Base-by-base conservation (phyloP, 2,888 invertebrate species). In the Neoaliturus tenellus region DNA sequence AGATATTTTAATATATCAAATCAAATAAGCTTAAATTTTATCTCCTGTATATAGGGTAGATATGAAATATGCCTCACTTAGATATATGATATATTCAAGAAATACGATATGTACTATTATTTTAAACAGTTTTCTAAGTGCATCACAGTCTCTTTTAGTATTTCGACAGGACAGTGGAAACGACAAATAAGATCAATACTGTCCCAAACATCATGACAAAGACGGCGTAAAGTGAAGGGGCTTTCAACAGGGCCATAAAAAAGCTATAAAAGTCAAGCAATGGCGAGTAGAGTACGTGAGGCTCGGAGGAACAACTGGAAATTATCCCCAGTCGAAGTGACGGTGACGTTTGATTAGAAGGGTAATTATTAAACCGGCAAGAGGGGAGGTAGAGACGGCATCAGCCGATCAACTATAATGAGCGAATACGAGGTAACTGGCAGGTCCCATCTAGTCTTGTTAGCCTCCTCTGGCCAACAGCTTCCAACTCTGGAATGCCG, bases 191-290 rank as follows among this genome's bases (percentile, higher is more conserved):
- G 71, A 71, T 71, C 35, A 39, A 41, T 39, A 71, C 20, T 20
- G 39, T 39, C 25, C 71, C 71, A 71, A 71, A 41, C 71, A 71
- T 39, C 62, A 62, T n/a, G 78, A 78, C 78, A 51, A 78, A 78
- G 78, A 55, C 48, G 55, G 33, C 48, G 48, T 78, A 78, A 78
- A 75, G 48, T 25, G 33, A 35, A 55, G 78, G 35, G 55, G 78
- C 78, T 78, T 78, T 78, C 78, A 78, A 78, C 78, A 55, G 33
- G 35, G 55, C 28, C 33, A 78, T 55, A 78, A 51, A 78, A 78
- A 23, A 17, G 78, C 55, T 31, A 78, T 78, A 78, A 51, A 78
- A 78, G 55, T 44, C 3, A 75, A 75, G 73, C 73, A 75, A 75
- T 75, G 73, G 44, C 31, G n/a, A 55, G 55, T 28, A 17, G 31